A percentile compares a stretch with the other conserved stretches of the same genome.
Conservation (phyloP, 2,888 invertebrate species). For the Zaprionus lineosus region DNA sequence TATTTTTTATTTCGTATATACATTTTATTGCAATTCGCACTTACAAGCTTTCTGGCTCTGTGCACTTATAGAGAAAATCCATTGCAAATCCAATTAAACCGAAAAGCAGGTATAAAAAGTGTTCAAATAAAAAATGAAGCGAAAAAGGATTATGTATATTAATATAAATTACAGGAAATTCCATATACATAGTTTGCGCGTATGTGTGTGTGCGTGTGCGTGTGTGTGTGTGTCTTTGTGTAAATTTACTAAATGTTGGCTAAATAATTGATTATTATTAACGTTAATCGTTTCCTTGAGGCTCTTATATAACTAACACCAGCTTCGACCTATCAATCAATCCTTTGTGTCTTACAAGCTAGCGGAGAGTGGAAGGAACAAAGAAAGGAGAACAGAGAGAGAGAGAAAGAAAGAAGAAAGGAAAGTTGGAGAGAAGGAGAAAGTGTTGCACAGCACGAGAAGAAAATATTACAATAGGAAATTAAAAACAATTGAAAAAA, state of each 20-base stretch:
- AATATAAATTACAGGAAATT: slow-evolving; percentile 44
- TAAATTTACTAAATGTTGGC: slow-evolving; percentile 46
- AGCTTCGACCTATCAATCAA: not conserved
- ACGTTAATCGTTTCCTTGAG: slow-evolving; percentile 13
- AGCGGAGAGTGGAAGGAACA: too few species aligned
- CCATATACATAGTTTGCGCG: slow-evolving; percentile 21
- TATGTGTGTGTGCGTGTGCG: slow-evolving; percentile 1
- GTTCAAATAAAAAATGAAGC: slow-evolving; percentile 11
- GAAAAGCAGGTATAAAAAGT: slow-evolving; percentile 26
- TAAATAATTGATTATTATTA: slow-evolving; percentile 21
- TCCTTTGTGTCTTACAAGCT: too few species aligned
- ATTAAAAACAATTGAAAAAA: not conserved
- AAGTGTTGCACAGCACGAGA: slow-evolving; percentile 18
- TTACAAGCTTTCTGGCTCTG: slow-evolving; percentile 21
- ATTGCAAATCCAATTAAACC: slow-evolving; percentile 58
- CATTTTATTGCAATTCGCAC: slow-evolving; percentile 61
- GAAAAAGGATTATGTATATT: slow-evolving; percentile 18
- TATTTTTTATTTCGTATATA: slow-evolving; percentile 49
- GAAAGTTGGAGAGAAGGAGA: not conserved
- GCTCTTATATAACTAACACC: slow-evolving; percentile 50
- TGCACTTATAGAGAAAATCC: slow-evolving; percentile 30
- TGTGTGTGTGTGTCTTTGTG: slow-evolving; percentile 14
- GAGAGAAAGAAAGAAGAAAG: not conserved
- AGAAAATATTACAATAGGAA: slow-evolving; percentile 28
- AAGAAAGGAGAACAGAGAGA: not conserved